Evolutionary conservation across 2,888 invertebrate species (phyloP).

Genomic region (Troglohyphantes excavatus): DNA sequence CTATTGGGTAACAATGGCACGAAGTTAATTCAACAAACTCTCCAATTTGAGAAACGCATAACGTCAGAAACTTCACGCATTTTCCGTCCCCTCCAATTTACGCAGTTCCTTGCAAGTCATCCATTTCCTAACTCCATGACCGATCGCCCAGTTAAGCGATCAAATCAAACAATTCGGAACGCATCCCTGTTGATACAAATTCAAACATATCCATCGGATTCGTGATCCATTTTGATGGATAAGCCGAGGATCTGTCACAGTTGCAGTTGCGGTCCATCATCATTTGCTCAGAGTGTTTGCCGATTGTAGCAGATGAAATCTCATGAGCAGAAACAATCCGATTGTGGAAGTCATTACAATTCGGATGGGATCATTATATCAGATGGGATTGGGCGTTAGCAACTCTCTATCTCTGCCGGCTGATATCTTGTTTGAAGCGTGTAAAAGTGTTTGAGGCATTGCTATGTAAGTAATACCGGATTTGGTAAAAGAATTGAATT

Average conservation of each 20-base stretch:
- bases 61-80: no score
- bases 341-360: constrained; percentile 10
- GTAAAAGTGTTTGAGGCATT: not conserved
- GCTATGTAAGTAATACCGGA: not conserved
- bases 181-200: not conserved
- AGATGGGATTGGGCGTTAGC: not conserved
- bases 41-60: no score
- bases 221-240: constrained; percentile 62
- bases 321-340: no score
- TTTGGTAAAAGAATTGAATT: not conserved
- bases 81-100: no score
- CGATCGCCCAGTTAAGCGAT: not conserved
- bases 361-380: not conserved
- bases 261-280: constrained; percentile 54
- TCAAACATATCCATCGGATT: not conserved
- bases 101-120: no score
- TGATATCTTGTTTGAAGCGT: not conserved
- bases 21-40: no score
- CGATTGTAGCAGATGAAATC: constrained; percentile 47
- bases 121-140: not conserved
- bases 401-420: not conserved
- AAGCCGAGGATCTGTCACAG: constrained; percentile 58
- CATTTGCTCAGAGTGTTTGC: constrained; percentile 57
- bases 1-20: no score
- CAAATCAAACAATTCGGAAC: not conserved